These are phyloP conservation scores for Limnephilus marmoratus DNA, from an alignment of 2,888 invertebrate species.

Conservation along the genomic window DNA sequence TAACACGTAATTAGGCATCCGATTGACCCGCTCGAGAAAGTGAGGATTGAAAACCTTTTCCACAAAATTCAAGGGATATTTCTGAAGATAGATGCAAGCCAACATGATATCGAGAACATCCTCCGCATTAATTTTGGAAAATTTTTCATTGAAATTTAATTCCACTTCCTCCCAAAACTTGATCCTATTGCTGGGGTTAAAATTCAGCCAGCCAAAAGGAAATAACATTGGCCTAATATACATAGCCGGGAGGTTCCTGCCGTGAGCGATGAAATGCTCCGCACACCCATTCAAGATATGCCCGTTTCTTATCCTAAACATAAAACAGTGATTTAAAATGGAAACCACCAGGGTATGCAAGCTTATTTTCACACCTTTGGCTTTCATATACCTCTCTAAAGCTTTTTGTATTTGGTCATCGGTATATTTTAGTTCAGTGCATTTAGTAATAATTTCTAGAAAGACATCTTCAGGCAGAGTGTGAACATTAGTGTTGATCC, in stretches of 20 bases:
- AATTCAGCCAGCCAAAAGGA: conserved; percentile 80
- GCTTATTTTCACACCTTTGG: conserved; percentile 74
- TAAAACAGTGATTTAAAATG: conserved; percentile 80
- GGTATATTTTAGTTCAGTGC: conserved; percentile 77
- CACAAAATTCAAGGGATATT: conserved; percentile 80
- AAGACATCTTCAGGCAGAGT: conserved; percentile 78
- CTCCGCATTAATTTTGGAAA: conserved; percentile 77
- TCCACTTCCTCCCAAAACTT: conserved; percentile 80
- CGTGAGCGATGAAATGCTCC: conserved; percentile 77
- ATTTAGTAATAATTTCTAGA: conserved; percentile 76
- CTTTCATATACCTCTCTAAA: conserved; percentile 80
- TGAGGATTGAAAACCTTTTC: conserved; percentile 79
- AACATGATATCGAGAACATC: conserved; percentile 80
- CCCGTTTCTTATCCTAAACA: conserved; percentile 78
- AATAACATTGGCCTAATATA: conserved; percentile 78
- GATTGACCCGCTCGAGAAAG: conserved; percentile 78
- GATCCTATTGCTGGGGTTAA: conserved; percentile 74
- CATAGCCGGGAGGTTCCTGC: conserved; percentile 74
- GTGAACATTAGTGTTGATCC: conserved; percentile 81
- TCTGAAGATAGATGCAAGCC: conserved; percentile 80
- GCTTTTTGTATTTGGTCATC: conserved; percentile 78
- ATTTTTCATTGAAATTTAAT: conserved; percentile 75
- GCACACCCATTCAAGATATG: conserved; percentile 78
- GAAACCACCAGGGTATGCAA: conserved; percentile 78
- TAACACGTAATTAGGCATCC: conserved; percentile 70